These are phyloP conservation scores for Anguilla rostrata DNA, from an alignment of 2,113 vertebrate species.

Conservation along the genomic window DNA sequence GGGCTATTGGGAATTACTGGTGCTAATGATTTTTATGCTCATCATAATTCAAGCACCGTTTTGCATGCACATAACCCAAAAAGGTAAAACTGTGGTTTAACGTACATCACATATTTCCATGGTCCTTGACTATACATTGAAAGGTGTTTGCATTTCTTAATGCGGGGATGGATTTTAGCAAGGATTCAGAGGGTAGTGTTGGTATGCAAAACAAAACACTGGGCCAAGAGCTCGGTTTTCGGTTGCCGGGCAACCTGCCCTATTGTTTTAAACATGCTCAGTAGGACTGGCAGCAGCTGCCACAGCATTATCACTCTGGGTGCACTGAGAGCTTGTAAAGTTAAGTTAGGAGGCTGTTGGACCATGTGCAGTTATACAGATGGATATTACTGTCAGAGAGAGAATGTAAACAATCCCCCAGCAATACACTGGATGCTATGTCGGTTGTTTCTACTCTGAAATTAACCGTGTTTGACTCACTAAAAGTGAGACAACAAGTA, in stretches of 20 bases:
- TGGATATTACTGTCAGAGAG: not conserved
- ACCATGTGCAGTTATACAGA: not conserved
- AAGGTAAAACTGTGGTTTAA: too few species aligned
- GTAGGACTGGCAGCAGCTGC: conserved; percentile 64
- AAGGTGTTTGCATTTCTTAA: not conserved
- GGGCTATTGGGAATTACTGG: too few species aligned
- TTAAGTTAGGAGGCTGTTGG: not conserved
- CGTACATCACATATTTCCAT: not conserved
- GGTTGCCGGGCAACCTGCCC: conserved; percentile 66
- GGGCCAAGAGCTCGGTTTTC: conserved; percentile 65
- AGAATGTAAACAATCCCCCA: not conserved
- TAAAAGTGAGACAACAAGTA: too few species aligned
- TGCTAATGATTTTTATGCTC: too few species aligned
- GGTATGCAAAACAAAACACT: conserved; percentile 65
- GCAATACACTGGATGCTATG: not conserved
- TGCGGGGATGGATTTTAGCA: conserved; percentile 15
- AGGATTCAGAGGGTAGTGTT: conserved; percentile 56
- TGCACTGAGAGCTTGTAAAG: not conserved
- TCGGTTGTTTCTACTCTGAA: not conserved
- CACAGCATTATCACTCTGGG: conserved; percentile 37
- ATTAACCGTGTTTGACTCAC: not conserved
- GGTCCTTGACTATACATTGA: not conserved
- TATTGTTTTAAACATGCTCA: conserved; percentile 73
- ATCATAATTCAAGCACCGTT: too few species aligned
- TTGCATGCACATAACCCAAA: too few species aligned